A percentile compares a stretch with the other conserved stretches of the same genome.
Evolutionary conservation across 64 coral and sea anemone genomes (phyloP).

Genomic region (Catalaphyllia jardinei): DNA sequence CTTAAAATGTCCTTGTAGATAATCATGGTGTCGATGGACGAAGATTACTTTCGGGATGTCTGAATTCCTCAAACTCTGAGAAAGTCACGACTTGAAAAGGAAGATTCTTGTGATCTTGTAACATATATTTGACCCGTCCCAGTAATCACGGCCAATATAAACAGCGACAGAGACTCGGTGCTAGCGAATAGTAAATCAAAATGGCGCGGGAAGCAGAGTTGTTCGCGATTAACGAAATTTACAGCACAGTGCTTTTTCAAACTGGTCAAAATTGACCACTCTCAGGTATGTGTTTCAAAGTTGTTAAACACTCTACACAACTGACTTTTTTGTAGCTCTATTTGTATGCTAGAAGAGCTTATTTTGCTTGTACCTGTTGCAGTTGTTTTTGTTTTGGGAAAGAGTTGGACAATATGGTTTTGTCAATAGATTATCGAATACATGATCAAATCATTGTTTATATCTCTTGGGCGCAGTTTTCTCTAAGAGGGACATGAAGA

Average conservation of each 20-base stretch:
- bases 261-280: not conserved
- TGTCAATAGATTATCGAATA: not conserved
- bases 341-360: not conserved
- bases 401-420: not conserved
- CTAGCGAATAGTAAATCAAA: not conserved
- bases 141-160: not conserved
- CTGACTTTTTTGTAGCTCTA: no score
- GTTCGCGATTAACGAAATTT: not conserved
- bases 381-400: constrained; percentile 15
- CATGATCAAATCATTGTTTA: constrained; percentile 25
- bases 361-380: not conserved
- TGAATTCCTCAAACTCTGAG: not conserved
- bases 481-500: constrained; percentile 23
- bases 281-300: not conserved
- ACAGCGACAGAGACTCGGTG: not conserved
- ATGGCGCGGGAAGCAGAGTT: not conserved
- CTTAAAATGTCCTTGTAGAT: not conserved
- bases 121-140: not conserved
- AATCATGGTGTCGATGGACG: not conserved
- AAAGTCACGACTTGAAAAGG: not conserved
- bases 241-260: not conserved
- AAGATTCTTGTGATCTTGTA: not conserved
- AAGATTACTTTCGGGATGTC: not conserved
- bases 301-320: not conserved
- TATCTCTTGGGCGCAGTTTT: not conserved